A percentile compares a stretch with the other conserved stretches of the same genome.
These are phyloP conservation scores for Vidua macroura DNA, from an alignment of 2,113 vertebrate genomes.

Conservation along the genomic window DNA sequence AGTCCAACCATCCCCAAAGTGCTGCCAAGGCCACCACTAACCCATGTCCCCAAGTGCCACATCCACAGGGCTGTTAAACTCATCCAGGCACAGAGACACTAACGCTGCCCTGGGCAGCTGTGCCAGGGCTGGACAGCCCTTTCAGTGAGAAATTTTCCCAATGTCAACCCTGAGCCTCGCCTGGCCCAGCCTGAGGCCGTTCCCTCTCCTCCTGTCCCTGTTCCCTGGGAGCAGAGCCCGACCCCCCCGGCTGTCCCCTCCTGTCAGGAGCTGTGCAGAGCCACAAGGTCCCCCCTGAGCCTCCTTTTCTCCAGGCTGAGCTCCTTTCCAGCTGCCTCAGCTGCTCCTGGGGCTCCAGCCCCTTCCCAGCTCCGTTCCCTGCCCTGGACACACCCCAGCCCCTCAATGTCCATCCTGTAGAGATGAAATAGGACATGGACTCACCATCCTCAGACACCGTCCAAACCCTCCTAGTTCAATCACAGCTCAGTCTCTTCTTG, in stretches of 20 bases:
- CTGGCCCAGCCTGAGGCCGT: neutral
- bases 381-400: rapidly evolving
- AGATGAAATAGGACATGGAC: neutral
- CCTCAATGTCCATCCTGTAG: neutral
- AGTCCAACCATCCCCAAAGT: neutral
- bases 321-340: neutral
- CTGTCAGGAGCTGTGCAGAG: neutral
- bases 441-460: conserved; percentile 45
- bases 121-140: neutral
- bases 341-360: neutral
- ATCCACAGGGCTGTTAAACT: neutral
- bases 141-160: rapidly evolving
- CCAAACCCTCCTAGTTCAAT: neutral
- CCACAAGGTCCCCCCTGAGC: neutral
- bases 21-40: neutral
- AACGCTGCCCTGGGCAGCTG: neutral
- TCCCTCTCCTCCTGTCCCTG: neutral
- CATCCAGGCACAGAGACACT: too few relatives aligned
- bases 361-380: neutral
- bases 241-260: neutral
- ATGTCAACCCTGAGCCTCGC: rapidly evolving
- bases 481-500: neutral
- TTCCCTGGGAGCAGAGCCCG: neutral
- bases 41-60: neutral
- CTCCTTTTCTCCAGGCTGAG: neutral